Base-by-base conservation (phyloP, 1,140 invertebrate species). In the Phymorhynchus buccinoides region DNA sequence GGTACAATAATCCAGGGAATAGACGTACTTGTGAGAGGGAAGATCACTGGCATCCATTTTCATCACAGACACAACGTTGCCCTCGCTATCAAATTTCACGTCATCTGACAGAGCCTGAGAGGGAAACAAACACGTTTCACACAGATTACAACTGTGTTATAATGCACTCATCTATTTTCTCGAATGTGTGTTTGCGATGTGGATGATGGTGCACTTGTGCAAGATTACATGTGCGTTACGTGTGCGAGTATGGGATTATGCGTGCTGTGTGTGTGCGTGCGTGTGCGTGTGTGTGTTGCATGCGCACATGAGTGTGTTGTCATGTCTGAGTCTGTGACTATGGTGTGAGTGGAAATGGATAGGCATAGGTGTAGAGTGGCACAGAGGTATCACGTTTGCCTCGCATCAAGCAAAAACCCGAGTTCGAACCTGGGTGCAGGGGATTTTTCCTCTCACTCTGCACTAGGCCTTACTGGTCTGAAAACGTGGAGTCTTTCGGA, bases 51-150 rank as follows among this genome's bases (percentile, higher is more conserved):
- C 90, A 84, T 92, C 89, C 18, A 93, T 62, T 85, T 90, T 91
- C 16, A 90, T 84, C 18, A 92, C 89, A 78, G 90, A 88, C 9
- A 93, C 42, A 48, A 93, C 91, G 90, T 93, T 93, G 30, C 92
- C 92, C 73, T 88, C 87, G 9, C 91, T 90, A 90, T 93, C 92
- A 87, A 90, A 92, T 18, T 89, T 62, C 3, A 93, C 92, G 88
- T 93, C 92, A 86, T 91, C 91, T 85, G 89, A 91, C 4, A n/a
- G 92, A 91, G 39, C 91, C 91, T 41, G 91, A 91, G 44, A 91
- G 87, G 2, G 91, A 92, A 75, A 89, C 85, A 83, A 92, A 91
- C 14, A 91, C 88, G 22, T 2, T 0, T 52, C 48, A 1, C 48
- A 52, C 2, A 52, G n/a, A n/a, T n/a, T n/a, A n/a, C n/a, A n/a